phyloP scores from a whole-genome alignment of 2,888 invertebrate genomes.

The Calameuta pallipes region DNA sequence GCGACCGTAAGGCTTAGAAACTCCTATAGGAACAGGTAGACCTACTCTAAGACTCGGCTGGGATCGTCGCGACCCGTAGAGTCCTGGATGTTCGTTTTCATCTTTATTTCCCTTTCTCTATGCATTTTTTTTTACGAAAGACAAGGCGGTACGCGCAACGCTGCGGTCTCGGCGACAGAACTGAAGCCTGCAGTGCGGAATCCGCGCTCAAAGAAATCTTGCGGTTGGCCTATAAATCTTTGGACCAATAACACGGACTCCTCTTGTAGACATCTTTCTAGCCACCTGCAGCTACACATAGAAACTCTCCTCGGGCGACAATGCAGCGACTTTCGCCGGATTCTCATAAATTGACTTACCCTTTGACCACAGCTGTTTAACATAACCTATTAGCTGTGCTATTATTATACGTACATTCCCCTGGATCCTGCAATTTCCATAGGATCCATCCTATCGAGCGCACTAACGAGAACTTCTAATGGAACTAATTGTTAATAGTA shows the following conservation, averaged over 20 bases:
- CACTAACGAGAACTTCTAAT: not conserved
- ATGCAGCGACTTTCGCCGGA: not conserved
- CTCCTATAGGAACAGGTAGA: not conserved
- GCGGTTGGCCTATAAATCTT: not conserved
- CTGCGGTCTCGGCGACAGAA: not conserved
- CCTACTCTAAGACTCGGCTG: not conserved
- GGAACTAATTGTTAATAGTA: not conserved
- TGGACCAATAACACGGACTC: not conserved
- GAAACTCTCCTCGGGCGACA: not conserved
- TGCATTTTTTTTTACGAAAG: not conserved
- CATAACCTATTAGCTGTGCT: not conserved
- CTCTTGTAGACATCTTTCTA: not conserved
- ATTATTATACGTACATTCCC: not conserved
- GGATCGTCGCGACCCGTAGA: not conserved
- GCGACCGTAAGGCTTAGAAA: not conserved
- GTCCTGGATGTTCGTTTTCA: not conserved
- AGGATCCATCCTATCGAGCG: not conserved
- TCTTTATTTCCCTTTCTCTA: too few relatives aligned
- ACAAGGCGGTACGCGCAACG: not conserved
- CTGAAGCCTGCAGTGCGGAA: not conserved
- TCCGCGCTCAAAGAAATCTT: not conserved
- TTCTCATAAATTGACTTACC: not conserved
- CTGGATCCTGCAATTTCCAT: constrained; percentile 8
- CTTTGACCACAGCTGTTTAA: not conserved
- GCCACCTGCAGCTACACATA: not conserved